Evolutionary conservation across 2,888 invertebrate species (phyloP).

Genomic region (Rugalucina vietnamica): DNA sequence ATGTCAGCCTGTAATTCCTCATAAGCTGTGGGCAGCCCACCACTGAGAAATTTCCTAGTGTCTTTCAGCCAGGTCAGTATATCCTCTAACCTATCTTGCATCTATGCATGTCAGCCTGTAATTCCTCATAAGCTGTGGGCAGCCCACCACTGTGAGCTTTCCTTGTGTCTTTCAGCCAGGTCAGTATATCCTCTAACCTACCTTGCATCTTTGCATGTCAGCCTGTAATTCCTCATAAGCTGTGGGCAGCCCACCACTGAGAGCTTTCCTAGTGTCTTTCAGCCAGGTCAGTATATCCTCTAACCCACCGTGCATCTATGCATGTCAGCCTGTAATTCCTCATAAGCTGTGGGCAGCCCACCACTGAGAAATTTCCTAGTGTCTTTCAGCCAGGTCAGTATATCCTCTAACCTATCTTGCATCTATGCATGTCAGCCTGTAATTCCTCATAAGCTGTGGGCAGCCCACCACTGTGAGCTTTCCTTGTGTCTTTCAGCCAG

Average conservation of each 20-base stretch:
- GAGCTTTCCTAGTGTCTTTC: slow-evolving; percentile 71
- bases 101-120: slow-evolving; percentile 76
- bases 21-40: slow-evolving; percentile 76
- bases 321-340: slow-evolving; percentile 77
- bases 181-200: slow-evolving; percentile 78
- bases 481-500: slow-evolving; percentile 80
- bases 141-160: slow-evolving; percentile 67
- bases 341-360: slow-evolving; percentile 77
- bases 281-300: slow-evolving; percentile 80
- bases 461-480: slow-evolving; percentile 67
- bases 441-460: slow-evolving; percentile 79
- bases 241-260: slow-evolving; percentile 74
- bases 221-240: slow-evolving; percentile 78
- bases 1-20: slow-evolving; percentile 79
- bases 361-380: slow-evolving; percentile 68
- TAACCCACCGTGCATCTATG: slow-evolving; percentile 80
- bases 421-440: slow-evolving; percentile 76
- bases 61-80: slow-evolving; percentile 79
- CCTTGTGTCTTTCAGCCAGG: slow-evolving; percentile 80
- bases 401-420: slow-evolving; percentile 81
- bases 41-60: slow-evolving; percentile 67
- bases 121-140: slow-evolving; percentile 78
- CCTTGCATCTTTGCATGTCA: slow-evolving; percentile 79
- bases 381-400: slow-evolving; percentile 79
- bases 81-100: slow-evolving; percentile 82